Evolutionary conservation across 2,797 vertebrate species (phyloP).

Genomic region (Pantherophis alleghaniensis): DNA sequence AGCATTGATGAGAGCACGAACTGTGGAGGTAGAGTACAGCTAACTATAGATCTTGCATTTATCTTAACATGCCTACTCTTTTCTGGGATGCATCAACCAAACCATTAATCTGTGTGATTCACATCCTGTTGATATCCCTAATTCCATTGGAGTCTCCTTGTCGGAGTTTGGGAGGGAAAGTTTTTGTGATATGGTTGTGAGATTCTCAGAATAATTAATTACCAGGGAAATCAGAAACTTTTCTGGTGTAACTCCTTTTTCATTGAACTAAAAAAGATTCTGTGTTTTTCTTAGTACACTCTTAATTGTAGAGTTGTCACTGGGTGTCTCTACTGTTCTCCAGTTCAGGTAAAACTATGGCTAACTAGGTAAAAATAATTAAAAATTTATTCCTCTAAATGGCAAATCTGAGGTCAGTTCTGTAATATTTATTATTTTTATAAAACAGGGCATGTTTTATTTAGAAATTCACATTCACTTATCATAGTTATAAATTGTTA

Average conservation of each 20-base stretch:
- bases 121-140: constrained; percentile 60
- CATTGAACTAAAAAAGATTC: constrained; percentile 33
- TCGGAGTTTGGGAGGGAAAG: constrained; percentile 55
- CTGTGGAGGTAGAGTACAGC: constrained; percentile 87
- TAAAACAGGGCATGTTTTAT: background rate
- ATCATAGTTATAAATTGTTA: background rate
- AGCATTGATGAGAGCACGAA: constrained; percentile 88
- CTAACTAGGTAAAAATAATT: too few species aligned
- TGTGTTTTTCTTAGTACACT: constrained; percentile 31
- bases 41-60: constrained; percentile 61
- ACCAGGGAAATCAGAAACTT: constrained; percentile 32
- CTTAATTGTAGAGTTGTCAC: constrained; percentile 35
- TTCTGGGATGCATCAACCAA: constrained; percentile 57
- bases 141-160: constrained; percentile 63
- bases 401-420: background rate
- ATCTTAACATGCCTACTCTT: constrained; percentile 57
- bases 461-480: background rate
- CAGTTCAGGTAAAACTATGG: background rate
- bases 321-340: background rate
- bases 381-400: background rate
- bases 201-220: constrained; percentile 52
- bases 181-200: constrained; percentile 52
- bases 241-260: constrained; percentile 7
- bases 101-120: constrained; percentile 61
- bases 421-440: background rate